Percentiles rank a stretch among this genome's conserved stretches.
These are phyloP conservation scores for Leuciscus idus DNA, from an alignment of 2,113 vertebrate species.

Conservation along the genomic window DNA sequence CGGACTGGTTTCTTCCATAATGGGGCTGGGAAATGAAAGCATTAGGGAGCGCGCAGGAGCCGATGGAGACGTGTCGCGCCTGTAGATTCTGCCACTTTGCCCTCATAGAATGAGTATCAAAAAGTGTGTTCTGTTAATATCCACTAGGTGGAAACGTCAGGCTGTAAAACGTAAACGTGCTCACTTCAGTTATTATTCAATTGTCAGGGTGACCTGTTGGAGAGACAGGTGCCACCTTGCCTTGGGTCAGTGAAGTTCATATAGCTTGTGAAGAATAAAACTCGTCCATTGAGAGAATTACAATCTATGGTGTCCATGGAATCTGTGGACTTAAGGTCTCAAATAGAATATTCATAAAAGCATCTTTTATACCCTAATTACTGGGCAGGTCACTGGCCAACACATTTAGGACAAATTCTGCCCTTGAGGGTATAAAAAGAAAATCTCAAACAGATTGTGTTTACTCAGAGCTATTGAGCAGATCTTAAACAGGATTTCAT, in stretches of 20 bases:
- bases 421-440: background rate
- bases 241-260: background rate
- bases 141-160: slow-evolving; percentile 62
- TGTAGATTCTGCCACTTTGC: slow-evolving; percentile 75
- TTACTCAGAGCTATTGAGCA: background rate
- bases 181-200: background rate
- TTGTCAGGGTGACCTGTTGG: slow-evolving; percentile 37
- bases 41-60: slow-evolving; percentile 65
- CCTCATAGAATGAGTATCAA: slow-evolving; percentile 62
- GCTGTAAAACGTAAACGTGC: slow-evolving; percentile 53
- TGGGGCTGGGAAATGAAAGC: slow-evolving; percentile 75
- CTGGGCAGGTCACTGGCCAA: background rate
- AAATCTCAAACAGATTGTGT: background rate
- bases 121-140: slow-evolving; percentile 48
- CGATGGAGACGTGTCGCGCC: slow-evolving; percentile 74
- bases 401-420: background rate
- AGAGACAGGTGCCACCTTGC: slow-evolving; percentile 23
- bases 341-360: slow-evolving; percentile 1
- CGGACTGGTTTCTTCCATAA: slow-evolving; percentile 66
- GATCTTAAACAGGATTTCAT: slow-evolving; percentile 1
- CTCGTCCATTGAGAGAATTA: background rate
- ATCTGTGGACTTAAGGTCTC: background rate
- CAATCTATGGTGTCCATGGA: background rate
- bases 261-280: background rate
- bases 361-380: background rate